A percentile compares a stretch with the other conserved stretches of the same genome.
Conservation (phyloP, 2,888 invertebrate genomes). For the Pyralis farinalis region DNA sequence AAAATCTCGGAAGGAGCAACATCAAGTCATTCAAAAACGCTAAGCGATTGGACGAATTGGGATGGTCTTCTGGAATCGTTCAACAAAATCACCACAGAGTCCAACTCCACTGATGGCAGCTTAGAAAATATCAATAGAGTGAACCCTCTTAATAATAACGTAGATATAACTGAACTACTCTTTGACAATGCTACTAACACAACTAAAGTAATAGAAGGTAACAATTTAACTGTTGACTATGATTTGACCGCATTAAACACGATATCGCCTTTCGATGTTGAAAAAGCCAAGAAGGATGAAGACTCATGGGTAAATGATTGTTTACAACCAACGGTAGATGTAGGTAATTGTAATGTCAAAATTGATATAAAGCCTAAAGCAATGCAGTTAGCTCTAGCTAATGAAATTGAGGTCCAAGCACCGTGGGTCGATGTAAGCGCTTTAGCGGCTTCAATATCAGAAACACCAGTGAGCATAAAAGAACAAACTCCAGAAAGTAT, state of each 20-base stretch:
- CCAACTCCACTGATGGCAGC: conserved; percentile 63
- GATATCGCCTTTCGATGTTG: conserved; percentile 45
- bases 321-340: conserved; percentile 33
- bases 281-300: conserved; percentile 45
- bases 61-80: conserved; percentile 70
- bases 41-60: conserved; percentile 61
- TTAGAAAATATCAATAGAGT: conserved; percentile 56
- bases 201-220: conserved; percentile 40
- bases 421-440: conserved; percentile 89
- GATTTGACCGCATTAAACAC: conserved; percentile 51
- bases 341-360: conserved; percentile 23
- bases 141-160: conserved; percentile 38
- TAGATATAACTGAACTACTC: conserved; percentile 65
- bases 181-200: conserved; percentile 53
- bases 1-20: conserved; percentile 28
- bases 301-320: conserved; percentile 49
- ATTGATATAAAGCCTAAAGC: conserved; percentile 73
- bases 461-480: conserved; percentile 83
- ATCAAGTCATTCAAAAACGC: conserved; percentile 16
- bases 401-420: conserved; percentile 87
- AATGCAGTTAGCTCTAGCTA: conserved; percentile 86
- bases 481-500: conserved; percentile 78
- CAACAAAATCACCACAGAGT: conserved; percentile 67
- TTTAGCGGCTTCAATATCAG: conserved; percentile 83
- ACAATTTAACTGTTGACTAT: conserved; percentile 49